Conservation (phyloP, 1,140 invertebrate species). For the Cephus cinctus region DNA sequence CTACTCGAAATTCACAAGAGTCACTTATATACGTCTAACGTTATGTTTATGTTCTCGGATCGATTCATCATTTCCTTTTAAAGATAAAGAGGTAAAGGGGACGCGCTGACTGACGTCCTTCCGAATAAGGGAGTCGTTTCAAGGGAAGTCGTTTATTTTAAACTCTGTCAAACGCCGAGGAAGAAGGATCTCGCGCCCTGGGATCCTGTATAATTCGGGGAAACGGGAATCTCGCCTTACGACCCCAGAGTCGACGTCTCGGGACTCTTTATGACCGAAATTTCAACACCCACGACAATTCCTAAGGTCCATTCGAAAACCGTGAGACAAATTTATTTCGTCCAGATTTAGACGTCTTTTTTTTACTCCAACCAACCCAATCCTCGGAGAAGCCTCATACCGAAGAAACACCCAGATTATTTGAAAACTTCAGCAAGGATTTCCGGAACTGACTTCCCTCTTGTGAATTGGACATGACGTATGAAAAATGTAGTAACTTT, state of each 20-base stretch:
- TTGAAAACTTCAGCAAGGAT: too few species aligned
- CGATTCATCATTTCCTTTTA: constrained; percentile 37
- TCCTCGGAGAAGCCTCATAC: too few species aligned
- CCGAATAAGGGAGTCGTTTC: constrained; percentile 17
- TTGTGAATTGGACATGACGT: too few species aligned
- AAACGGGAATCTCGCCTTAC: constrained; percentile 3
- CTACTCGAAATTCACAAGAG: too few species aligned
- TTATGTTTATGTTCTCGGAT: too few species aligned
- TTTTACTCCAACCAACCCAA: not conserved
- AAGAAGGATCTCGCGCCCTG: constrained; percentile 7
- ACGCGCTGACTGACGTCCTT: constrained; percentile 25
- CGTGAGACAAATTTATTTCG: constrained; percentile 27
- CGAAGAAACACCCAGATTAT: too few species aligned
- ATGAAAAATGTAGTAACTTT: not conserved
- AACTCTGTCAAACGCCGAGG: constrained; percentile 32
- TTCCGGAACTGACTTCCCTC: too few species aligned
- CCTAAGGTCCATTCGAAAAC: constrained; percentile 29
- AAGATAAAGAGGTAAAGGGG: too few species aligned
- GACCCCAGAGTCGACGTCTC: not conserved
- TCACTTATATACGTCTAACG: too few species aligned
- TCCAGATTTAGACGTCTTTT: constrained; percentile 1
- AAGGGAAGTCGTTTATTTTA: constrained; percentile 34
- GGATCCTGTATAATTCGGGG: not conserved
- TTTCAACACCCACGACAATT: constrained; percentile 28
- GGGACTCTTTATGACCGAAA: constrained; percentile 30